Conservation (phyloP, 2,888 invertebrate species). For the Pterobdella sp. region DNA sequence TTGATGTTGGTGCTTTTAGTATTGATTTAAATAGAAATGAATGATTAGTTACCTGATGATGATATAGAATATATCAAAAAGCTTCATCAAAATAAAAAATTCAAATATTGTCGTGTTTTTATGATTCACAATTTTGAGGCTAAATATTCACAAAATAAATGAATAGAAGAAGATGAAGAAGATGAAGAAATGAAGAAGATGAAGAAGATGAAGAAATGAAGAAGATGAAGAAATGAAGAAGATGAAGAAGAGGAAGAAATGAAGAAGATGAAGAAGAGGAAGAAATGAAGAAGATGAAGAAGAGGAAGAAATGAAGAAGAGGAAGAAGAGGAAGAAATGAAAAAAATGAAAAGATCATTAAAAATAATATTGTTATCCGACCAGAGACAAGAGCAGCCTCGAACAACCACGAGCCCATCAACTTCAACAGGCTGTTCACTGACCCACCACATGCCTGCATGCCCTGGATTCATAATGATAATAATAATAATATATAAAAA, state of each 20-base stretch:
- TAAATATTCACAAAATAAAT: no score
- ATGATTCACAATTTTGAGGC: no score
- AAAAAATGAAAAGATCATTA: not conserved
- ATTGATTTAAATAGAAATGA: no score
- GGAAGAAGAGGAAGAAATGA: not conserved
- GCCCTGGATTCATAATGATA: no score
- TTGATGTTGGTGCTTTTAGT: no score
- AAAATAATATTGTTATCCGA: not conserved
- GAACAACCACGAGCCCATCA: constrained; percentile 92
- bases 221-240: not conserved
- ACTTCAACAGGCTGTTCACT: constrained; percentile 86
- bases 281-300: not conserved
- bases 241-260: not conserved
- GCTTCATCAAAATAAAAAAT: no score
- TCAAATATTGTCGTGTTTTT: no score
- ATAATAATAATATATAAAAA: no score
- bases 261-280: not conserved
- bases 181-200: not conserved
- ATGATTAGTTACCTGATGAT: no score
- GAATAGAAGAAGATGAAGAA: no score
- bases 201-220: not conserved
- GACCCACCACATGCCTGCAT: no score
- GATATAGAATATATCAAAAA: no score
- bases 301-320: not conserved
- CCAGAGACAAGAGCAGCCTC: constrained; percentile 74